phyloP scores from a whole-genome alignment of 2,888 invertebrate species.

The Eristalinus aeneus region DNA sequence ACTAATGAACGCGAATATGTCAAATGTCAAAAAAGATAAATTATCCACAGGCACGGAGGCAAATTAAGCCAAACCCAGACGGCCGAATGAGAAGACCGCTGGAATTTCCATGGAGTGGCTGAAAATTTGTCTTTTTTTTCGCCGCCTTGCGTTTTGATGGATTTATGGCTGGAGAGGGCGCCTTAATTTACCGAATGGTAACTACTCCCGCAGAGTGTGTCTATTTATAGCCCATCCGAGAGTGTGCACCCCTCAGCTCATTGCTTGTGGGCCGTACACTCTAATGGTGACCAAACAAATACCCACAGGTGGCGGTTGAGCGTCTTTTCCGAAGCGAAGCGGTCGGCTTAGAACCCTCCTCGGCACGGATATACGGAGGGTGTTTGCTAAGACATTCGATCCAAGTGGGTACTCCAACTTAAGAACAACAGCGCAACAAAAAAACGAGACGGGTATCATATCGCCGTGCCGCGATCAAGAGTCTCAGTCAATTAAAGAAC shows the following conservation, averaged over 20 bases:
- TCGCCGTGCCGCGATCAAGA: slow-evolving; percentile 31
- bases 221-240: background rate
- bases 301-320: slow-evolving; percentile 36
- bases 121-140: background rate
- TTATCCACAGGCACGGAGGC: slow-evolving; percentile 30
- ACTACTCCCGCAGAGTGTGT: slow-evolving; percentile 24
- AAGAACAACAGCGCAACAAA: slow-evolving; percentile 3
- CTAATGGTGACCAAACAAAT: slow-evolving; percentile 1
- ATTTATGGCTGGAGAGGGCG: background rate
- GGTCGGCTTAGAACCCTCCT: background rate
- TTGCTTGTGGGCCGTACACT: background rate
- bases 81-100: background rate
- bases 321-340: background rate
- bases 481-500: slow-evolving; percentile 55
- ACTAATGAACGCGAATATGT: slow-evolving; percentile 53
- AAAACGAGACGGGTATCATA: slow-evolving; percentile 42
- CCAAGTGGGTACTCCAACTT: slow-evolving; percentile 39
- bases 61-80: slow-evolving; percentile 12
- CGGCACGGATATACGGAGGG: background rate
- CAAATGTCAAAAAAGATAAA: slow-evolving; percentile 55
- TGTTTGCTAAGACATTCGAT: slow-evolving; percentile 37
- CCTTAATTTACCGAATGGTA: slow-evolving; percentile 3
- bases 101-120: background rate
- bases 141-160: background rate
- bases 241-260: background rate